Base-by-base conservation (phyloP, 2,797 vertebrate species). In the Myotis vivesi region DNA sequence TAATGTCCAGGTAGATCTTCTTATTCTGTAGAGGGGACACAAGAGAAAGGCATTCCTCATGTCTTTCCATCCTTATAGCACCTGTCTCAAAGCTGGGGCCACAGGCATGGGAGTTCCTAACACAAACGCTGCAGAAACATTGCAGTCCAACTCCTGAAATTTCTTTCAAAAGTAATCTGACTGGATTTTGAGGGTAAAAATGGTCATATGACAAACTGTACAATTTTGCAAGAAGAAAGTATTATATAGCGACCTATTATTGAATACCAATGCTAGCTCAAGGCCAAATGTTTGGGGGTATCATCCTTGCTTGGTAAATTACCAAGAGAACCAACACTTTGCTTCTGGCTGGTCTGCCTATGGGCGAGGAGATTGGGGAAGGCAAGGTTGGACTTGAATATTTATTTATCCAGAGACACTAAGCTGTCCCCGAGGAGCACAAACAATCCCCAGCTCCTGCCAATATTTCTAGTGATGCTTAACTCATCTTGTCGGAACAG, bases 1-100 rank as follows among this genome's bases (percentile, higher is more conserved):
- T 99, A 95, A 99, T 98, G 97, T 99, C 99, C 96, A 99, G 98
- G 96, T 99, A 99, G 82, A 98, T 98, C 97, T 99, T 99, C 98
- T 99, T 99, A 96, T 99, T 99, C 99, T 99, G 97, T 2, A 97
- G 96, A 1, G 87, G 71, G 80, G 89, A 96, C 6, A 95, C 51
- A 49, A 93, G 41, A 90, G 36, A 68, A 92, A 41, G 73, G 33
- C 5, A 1, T 92, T 75, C 77, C 19, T 92, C 69, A 33, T 59
- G 69, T 73, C n/a, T 28, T 86, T 68, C 87, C 44, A 49, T 86
- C 79, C 16, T 36, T 0, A 2, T 59, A 62, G 92, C 7, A 76
- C 53, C 64, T 82, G 69, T 72, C 41, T 51, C 57, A 62, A 2
- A 53, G 49, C n/a, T 25, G 22, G 38, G 94, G 49, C 53, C 62